A percentile compares a stretch with the other conserved stretches of the same genome.
Conservation (phyloP, 2,113 vertebrate species). For the Eira barbara region DNA sequence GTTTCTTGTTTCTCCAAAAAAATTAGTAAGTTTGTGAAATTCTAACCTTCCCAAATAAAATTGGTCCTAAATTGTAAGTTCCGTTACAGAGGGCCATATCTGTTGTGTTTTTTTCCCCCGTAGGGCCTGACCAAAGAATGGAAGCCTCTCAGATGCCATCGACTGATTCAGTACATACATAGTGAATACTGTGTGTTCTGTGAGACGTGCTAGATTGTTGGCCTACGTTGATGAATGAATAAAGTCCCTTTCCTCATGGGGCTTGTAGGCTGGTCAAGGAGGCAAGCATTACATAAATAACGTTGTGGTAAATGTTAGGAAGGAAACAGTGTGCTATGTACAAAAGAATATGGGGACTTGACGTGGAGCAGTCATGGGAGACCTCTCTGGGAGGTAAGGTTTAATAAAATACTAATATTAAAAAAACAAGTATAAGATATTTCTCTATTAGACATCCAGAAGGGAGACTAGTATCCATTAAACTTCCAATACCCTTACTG, state of each 20-base stretch:
- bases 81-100: not conserved
- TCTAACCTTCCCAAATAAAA: not conserved
- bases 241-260: not conserved
- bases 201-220: not conserved
- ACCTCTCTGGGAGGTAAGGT: not conserved
- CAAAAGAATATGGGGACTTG: not conserved
- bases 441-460: not conserved
- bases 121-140: not conserved
- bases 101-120: not conserved
- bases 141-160: not conserved
- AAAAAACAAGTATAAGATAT: not conserved
- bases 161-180: not conserved
- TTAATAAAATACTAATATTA: not conserved
- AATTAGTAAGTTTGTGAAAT: not conserved
- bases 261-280: not conserved
- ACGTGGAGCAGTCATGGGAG: not conserved
- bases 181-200: not conserved
- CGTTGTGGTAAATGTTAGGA: not conserved
- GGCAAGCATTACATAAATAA: not conserved
- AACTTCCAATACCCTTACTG: not conserved
- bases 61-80: not conserved
- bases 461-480: not conserved
- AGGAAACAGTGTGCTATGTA: not conserved
- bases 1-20: not conserved
- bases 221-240: not conserved